Base-by-base conservation (phyloP, 2,888 invertebrate species). In the Rhagonycha lutea region DNA sequence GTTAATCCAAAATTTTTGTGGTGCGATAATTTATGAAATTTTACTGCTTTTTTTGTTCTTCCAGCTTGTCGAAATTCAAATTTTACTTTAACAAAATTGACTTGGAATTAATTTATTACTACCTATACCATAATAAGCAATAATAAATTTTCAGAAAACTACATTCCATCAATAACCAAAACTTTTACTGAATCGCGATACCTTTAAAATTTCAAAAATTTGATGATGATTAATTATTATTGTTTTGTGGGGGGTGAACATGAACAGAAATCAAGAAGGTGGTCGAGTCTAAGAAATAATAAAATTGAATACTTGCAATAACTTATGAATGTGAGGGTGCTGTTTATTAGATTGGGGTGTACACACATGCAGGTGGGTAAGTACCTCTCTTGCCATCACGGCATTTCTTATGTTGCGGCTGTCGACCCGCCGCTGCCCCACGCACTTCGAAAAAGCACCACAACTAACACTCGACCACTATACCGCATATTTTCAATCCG, bases 311-410 rank as follows among this genome's bases (percentile, higher is more conserved):
- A 47, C 47, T 47, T 47, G 47, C 47, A 47, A 47, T 47, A 47
- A 47, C 47, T 47, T 47, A 47, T 47, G 47, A 47, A 47, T 47
- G 47, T 47, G 47, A 65, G 26, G n/a, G 63, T 65, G 69, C 69
- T 75, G 70, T 69, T 75, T 68, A 65, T 24, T 61, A 68, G 61
- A 61, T 78, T 78, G 71, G 80, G 80, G 78, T 79, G 79, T 79
- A 79, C 78, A 79, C 79, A 80, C 79, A 79, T 79, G 78, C 79
- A 79, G 79, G 79, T 78, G 74, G 73, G 72, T 69, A 70, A 80
- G 82, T 91, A 92, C 91, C 92, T 92, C 92, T 91, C 92, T 92
- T 91, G 92, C 92, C 92, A 92, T 92, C 91, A 92, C 92, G 91
- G 91, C 92, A 92, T 92, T 89, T 90, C 87, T 90, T 90, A 89